Base-by-base conservation (phyloP, 2,888 invertebrate species). In the Leistus spinibarbis region DNA sequence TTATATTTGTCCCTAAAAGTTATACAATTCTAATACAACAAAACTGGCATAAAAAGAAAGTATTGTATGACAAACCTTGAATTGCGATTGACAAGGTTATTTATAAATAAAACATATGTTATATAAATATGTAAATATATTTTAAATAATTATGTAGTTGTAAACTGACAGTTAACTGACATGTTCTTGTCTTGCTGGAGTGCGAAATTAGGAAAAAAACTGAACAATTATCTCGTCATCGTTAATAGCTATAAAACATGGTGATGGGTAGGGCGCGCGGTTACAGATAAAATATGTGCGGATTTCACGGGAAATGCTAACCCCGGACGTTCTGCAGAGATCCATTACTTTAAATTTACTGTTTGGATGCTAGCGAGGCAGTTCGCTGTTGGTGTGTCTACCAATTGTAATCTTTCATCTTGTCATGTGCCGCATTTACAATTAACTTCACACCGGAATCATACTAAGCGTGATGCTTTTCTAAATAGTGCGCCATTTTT, bases 281-380 rank as follows among this genome's bases (percentile, higher is more conserved):
- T 19, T 60, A 19, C 60, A 19, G 60, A 60, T 60, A 60, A 60
- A 60, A 60, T 60, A 60, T 60, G 60, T 60, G 60, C 60, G 60
- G 60, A 60, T 60, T 22, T 16, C 60, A 60, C 60, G 60, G 60
- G 40, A 40, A 40, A 40, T 40, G 40, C 40, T 40, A 40, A 40
- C 40, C n/a, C 40, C 40, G 40, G 40, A 40, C 40, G 40, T 40
- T 40, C 40, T 40, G 40, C 13, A 40, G 40, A 40, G 40, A 40
- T 40, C 40, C 40, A 40, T 40, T 40, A 40, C 40, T 40, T 40
- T 40, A 40, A 40, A 40, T 40, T 40, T 40, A 40, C 10, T 40
- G 40, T 40, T 40, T 40, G 40, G 40, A 40, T 40, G 40, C 40
- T 40, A 13, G 10, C 5, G 40, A 40, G 40, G 40, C 40, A 10